A percentile compares a stretch with the other conserved stretches of the same genome.
phyloP scores from a whole-genome alignment of 1,140 invertebrate genomes.

The Drosophila triauraria region DNA sequence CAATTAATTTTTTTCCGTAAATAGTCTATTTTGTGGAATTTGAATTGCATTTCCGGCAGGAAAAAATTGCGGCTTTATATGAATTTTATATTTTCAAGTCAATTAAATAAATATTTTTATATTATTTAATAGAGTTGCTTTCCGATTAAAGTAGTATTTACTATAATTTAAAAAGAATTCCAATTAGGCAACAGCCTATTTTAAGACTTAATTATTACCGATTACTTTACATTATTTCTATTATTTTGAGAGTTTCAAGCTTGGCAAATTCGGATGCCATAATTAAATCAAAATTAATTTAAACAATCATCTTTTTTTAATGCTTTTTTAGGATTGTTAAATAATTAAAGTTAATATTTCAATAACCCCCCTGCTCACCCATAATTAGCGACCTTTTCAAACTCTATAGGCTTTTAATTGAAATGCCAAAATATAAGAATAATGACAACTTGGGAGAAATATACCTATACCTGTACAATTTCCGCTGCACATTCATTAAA shows the following conservation, averaged over 20 bases:
- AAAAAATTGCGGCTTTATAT: not conserved
- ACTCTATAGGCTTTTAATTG: slow-evolving; percentile 40
- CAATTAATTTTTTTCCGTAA: not conserved
- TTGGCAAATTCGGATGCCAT: not conserved
- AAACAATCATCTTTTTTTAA: no score
- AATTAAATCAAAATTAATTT: not conserved
- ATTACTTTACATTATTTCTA: no score
- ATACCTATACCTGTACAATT: slow-evolving; percentile 14
- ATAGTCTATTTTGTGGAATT: not conserved
- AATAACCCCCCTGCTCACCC: not conserved
- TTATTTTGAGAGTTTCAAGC: no score
- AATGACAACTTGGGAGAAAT: not conserved
- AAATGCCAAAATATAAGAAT: slow-evolving; percentile 16
- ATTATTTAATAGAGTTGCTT: not conserved
- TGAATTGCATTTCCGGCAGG: slow-evolving; percentile 2
- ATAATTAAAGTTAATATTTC: not conserved
- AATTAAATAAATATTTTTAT: no score
- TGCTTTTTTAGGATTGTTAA: no score
- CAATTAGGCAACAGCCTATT: no score
- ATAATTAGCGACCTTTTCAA: slow-evolving; percentile 26
- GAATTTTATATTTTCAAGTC: not conserved
- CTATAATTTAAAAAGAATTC: no score
- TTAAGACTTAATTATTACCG: not conserved
- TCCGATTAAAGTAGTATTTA: no score
- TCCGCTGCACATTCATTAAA: slow-evolving; percentile 61